These are phyloP conservation scores for Sturnira hondurensis DNA, from an alignment of 2,113 vertebrate species.

Conservation along the genomic window DNA sequence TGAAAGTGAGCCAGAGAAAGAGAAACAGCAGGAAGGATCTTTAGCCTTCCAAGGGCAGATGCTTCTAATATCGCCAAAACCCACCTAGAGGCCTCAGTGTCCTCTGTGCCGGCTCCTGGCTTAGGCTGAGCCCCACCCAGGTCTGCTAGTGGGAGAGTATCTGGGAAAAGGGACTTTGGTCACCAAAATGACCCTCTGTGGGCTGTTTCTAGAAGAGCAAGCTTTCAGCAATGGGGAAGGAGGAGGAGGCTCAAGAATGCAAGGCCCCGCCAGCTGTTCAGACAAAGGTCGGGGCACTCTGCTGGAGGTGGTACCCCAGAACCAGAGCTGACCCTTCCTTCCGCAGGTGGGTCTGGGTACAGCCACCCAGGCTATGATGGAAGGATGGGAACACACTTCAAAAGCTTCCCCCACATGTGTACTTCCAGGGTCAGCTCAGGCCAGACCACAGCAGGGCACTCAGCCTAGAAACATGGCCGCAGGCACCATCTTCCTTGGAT, in stretches of 20 bases:
- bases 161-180: neutral
- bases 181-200: neutral
- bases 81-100: neutral
- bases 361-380: neutral
- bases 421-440: neutral
- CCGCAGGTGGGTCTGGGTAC: neutral
- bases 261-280: neutral
- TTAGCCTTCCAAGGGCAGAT: neutral
- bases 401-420: neutral
- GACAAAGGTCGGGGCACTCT: neutral
- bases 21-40: neutral
- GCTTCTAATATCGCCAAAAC: neutral
- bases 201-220: neutral
- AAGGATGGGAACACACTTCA: neutral
- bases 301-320: neutral
- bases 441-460: neutral
- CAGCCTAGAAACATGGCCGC: constrained; percentile 36
- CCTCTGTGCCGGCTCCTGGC: neutral
- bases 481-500: constrained; percentile 49
- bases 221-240: neutral
- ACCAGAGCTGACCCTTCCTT: neutral
- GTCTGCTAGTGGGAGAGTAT: neutral
- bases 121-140: neutral
- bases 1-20: neutral
- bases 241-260: neutral